phyloP scores from a whole-genome alignment of 2,113 vertebrate species.

The zebrafish (Danio rerio) region DNA sequence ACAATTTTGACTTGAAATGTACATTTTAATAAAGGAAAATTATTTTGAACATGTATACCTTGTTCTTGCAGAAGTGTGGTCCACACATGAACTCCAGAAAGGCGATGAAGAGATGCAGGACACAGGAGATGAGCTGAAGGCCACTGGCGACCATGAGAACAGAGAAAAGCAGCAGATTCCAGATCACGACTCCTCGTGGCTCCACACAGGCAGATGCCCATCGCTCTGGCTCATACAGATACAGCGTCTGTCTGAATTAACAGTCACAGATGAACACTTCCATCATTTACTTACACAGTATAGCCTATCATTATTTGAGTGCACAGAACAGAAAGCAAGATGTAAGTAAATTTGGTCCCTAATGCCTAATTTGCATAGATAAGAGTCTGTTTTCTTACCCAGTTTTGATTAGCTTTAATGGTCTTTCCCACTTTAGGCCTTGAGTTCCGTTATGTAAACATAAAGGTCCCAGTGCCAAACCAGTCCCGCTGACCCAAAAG shows the following conservation, averaged over 20 bases:
- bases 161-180: slow-evolving; percentile 75
- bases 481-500: slow-evolving; percentile 63
- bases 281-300: not conserved
- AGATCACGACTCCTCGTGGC: slow-evolving; percentile 69
- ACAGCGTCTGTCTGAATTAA: slow-evolving; percentile 48
- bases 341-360: no score
- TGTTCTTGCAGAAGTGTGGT: slow-evolving; percentile 56
- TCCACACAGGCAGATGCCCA: slow-evolving; percentile 71
- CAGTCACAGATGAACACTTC: slow-evolving; percentile 1
- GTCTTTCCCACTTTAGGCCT: slow-evolving; percentile 68
- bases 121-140: slow-evolving; percentile 70
- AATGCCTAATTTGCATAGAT: not conserved
- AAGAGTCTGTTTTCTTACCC: slow-evolving; percentile 35
- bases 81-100: slow-evolving; percentile 71
- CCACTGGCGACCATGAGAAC: slow-evolving; percentile 66
- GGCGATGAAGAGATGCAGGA: slow-evolving; percentile 66
- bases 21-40: no score
- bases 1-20: no score
- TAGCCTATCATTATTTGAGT: not conserved
- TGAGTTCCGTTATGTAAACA: slow-evolving; percentile 71
- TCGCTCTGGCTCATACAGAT: slow-evolving; percentile 66
- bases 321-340: not conserved
- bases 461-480: slow-evolving; percentile 69
- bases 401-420: slow-evolving; percentile 46
- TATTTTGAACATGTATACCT: no score